phyloP scores from a whole-genome alignment of 2,888 invertebrate genomes.

The Caenorhabditis sp. region DNA sequence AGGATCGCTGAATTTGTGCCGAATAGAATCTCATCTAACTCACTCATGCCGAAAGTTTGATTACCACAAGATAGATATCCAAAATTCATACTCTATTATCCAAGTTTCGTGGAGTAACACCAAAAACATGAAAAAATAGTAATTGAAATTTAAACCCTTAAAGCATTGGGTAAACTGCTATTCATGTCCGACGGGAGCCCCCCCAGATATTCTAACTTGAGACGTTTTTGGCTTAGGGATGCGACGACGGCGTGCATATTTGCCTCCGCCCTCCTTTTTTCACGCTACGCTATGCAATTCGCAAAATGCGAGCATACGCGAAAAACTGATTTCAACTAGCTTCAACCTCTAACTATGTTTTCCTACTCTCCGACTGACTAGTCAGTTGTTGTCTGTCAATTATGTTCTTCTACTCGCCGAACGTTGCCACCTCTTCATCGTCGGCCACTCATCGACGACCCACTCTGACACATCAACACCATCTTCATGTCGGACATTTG shows the following conservation, averaged over 20 bases:
- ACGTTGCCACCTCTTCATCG: slow-evolving; percentile 68
- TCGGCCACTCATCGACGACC: slow-evolving; percentile 44
- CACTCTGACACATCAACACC: slow-evolving; percentile 60
- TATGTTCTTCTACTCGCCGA: slow-evolving; percentile 81
- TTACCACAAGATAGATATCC: background rate
- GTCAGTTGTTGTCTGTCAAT: slow-evolving; percentile 35
- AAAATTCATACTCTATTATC: background rate
- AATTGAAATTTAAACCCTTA: slow-evolving; percentile 61
- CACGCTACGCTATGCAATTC: slow-evolving; percentile 65
- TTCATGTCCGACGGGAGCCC: slow-evolving; percentile 14
- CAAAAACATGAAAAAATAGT: slow-evolving; percentile 18
- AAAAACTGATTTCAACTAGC: slow-evolving; percentile 60
- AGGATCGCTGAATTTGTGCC: too few species aligned
- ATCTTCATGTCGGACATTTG: slow-evolving; percentile 69
- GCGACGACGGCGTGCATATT: slow-evolving; percentile 58
- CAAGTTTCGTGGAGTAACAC: background rate
- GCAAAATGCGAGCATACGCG: slow-evolving; percentile 59
- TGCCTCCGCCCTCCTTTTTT: slow-evolving; percentile 60
- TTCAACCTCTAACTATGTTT: slow-evolving; percentile 55
- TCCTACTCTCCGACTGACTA: slow-evolving; percentile 25
- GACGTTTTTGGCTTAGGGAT: slow-evolving; percentile 53
- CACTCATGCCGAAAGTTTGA: slow-evolving; percentile 14
- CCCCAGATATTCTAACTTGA: slow-evolving; percentile 46
- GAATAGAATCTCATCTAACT: too few species aligned
- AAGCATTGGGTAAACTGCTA: slow-evolving; percentile 18